These are phyloP conservation scores for Nudaria mundana DNA, from an alignment of 2,888 invertebrate genomes.

Conservation along the genomic window DNA sequence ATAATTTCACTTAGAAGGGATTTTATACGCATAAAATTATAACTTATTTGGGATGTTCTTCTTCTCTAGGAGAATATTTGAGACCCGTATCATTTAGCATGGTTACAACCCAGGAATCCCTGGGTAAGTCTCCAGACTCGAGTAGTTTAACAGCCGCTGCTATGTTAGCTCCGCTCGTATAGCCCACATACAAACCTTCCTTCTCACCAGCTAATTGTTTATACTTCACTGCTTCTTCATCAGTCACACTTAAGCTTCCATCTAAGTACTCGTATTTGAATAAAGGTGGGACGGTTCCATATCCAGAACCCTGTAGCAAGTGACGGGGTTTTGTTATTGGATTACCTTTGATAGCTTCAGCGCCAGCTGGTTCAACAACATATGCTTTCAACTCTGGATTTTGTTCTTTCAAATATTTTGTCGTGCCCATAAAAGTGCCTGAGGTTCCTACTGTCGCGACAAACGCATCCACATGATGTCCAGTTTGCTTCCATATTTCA, in stretches of 20 bases:
- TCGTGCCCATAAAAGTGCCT: conserved; percentile 64
- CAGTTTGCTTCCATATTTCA: conserved; percentile 72
- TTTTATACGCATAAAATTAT: too few species aligned
- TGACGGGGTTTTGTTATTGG: conserved; percentile 67
- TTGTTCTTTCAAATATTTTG: conserved; percentile 65
- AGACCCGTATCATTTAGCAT: conserved; percentile 63
- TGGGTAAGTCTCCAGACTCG: conserved; percentile 57
- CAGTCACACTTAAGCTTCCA: conserved; percentile 60
- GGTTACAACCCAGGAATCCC: conserved; percentile 69
- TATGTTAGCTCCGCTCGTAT: conserved; percentile 71
- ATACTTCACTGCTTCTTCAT: conserved; percentile 61
- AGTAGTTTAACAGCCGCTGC: conserved; percentile 68
- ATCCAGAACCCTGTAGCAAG: conserved; percentile 70
- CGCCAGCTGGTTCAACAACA: conserved; percentile 67
- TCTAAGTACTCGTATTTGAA: conserved; percentile 66
- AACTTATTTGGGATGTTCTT: too few species aligned
- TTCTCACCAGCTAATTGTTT: conserved; percentile 60
- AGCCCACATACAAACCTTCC: conserved; percentile 70
- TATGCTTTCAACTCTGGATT: conserved; percentile 55
- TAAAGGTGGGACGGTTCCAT: conserved; percentile 63
- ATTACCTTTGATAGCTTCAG: conserved; percentile 65
- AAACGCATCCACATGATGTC: conserved; percentile 65
- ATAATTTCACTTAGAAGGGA: too few species aligned
- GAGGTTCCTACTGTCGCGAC: conserved; percentile 68
- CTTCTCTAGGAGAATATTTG: conserved; percentile 45